Base-by-base conservation (phyloP, 2,797 vertebrate genomes). In the Urosaurus nigricauda region DNA sequence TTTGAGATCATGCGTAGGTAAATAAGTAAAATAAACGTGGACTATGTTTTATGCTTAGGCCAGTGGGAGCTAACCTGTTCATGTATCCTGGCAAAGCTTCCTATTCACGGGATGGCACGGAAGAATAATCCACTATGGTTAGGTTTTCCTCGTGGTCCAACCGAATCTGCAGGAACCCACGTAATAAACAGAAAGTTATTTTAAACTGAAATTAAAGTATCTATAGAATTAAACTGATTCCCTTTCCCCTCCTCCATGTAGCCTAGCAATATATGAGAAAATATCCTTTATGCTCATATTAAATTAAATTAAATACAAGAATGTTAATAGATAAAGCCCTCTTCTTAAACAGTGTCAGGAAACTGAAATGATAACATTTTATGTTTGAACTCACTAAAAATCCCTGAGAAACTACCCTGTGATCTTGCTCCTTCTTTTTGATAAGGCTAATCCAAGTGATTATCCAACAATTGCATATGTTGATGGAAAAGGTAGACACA, bases 401-500 rank as follows among this genome's bases (percentile, higher is more conserved):
- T 82, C 4, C 32, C 37, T 68, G 29, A 58, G 26, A 73, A 85
- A 40, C 53, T 43, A 87, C 65, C 29, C 26, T n/a, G 65, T 86
- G 24, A 77, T 16, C 53, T 19, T 85, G 29, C 4, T 32, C 16
- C 2, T 78, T 17, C 51, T 60, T 74, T 82, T 37, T 75, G 35
- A 82, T 71, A 47, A 26, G 2, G 70, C 47, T 47, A 63, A 8
- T 79, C n/a, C 26, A 80, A 16, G 51, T 40, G 0, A 47, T 43
- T 5, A 43, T 43, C 43, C 43, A 43, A 43, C 43, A 43, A 43
- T 43, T 43, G 16, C 51, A 37, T n/a, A 26, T 65, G 63, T 68
- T 29, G 1, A 13, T 83, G 32, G 71, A 75, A 70, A 26, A 92
- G 56, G 37, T 82, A 70, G 74, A 87, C 47, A 12, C 77, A 88